These are phyloP conservation scores for Antrozous pallidus DNA, from an alignment of 2,797 vertebrate genomes.

Conservation along the genomic window DNA sequence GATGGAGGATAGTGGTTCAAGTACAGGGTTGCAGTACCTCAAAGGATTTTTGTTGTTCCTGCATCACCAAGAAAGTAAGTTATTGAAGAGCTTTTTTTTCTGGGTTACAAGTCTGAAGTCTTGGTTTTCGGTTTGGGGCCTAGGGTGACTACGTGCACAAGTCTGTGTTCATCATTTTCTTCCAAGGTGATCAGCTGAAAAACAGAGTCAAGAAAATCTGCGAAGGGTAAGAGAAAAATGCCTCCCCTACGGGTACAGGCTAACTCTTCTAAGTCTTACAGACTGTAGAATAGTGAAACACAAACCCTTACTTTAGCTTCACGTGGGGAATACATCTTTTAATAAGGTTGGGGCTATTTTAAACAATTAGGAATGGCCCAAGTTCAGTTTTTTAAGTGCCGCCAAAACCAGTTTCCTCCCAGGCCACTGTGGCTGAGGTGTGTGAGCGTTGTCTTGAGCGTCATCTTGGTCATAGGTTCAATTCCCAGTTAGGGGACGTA, in stretches of 20 bases:
- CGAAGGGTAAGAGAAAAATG: constrained; percentile 88
- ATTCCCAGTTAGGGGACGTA: too few relatives aligned
- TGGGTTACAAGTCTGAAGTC: background rate
- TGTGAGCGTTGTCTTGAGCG: too few relatives aligned
- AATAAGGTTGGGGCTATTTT: background rate
- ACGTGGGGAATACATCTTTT: background rate
- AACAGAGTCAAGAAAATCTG: constrained; percentile 98
- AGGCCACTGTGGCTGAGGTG: too few relatives aligned
- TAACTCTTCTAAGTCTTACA: background rate
- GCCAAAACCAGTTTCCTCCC: background rate
- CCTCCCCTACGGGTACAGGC: background rate
- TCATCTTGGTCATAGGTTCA: too few relatives aligned
- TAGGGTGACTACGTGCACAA: constrained; percentile 98
- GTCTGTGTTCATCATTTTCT: constrained; percentile 99
- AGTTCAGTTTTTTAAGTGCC: background rate
- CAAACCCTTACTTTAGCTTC: background rate
- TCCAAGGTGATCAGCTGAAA: constrained; percentile 98
- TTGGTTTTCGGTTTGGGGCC: constrained; percentile 56
- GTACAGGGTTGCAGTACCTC: accelerated
- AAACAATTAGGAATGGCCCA: background rate
- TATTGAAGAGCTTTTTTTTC: constrained; percentile 4
- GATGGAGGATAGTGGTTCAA: background rate
- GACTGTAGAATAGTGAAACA: background rate
- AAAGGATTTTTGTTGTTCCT: background rate
- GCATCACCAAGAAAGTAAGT: background rate